A percentile compares a stretch with the other conserved stretches of the same genome.
Evolutionary conservation across 1,140 invertebrate species (phyloP).

Genomic region (Drosophila chauvacae): DNA sequence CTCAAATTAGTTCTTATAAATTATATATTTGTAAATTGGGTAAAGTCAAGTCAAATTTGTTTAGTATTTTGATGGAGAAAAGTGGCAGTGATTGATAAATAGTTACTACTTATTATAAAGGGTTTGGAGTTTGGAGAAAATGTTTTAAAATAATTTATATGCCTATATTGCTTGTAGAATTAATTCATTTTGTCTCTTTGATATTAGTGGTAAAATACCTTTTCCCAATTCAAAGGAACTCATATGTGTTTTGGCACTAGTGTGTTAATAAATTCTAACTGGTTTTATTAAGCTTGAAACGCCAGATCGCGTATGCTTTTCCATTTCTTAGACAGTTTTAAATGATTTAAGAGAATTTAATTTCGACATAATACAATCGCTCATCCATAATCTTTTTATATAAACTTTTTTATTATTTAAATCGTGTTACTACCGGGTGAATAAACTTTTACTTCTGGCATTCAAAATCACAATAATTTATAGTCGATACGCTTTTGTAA

Average conservation of each 20-base stretch:
- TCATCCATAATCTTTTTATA: neutral
- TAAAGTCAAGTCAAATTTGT: slow-evolving; percentile 5
- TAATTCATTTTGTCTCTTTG: neutral
- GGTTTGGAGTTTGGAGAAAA: neutral
- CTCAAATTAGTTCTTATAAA: slow-evolving; percentile 34
- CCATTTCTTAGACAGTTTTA: neutral
- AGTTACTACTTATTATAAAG: neutral
- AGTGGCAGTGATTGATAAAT: neutral
- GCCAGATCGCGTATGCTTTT: neutral
- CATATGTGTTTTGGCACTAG: too few relatives aligned
- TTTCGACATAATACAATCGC: neutral
- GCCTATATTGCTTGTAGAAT: neutral
- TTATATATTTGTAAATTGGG: slow-evolving; percentile 14
- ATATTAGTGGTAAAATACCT: neutral
- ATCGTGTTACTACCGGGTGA: neutral
- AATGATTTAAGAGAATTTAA: neutral
- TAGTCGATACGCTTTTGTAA: slow-evolving; percentile 20
- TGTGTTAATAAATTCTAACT: neutral
- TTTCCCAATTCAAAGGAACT: neutral
- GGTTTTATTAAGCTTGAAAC: neutral
- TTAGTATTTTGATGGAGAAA: neutral
- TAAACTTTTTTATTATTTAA: neutral
- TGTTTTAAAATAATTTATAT: neutral
- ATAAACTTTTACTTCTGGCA: slow-evolving; percentile 14
- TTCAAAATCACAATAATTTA: slow-evolving; percentile 5